A percentile compares a stretch with the other conserved stretches of the same genome.
These are phyloP conservation scores for Epirrita christyi DNA, from an alignment of 2,888 invertebrate species.

Conservation along the genomic window DNA sequence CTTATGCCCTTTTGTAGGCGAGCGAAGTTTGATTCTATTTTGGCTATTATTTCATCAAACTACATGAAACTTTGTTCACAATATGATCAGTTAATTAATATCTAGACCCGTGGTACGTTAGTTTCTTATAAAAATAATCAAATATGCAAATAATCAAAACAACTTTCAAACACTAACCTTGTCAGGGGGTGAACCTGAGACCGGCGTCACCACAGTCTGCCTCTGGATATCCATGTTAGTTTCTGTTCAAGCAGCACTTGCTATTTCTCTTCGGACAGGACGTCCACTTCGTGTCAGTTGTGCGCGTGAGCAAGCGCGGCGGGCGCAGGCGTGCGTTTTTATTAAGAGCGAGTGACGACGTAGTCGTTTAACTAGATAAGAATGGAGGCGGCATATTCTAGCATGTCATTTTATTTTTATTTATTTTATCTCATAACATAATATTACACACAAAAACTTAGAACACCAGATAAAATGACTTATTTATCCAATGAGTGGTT, in stretches of 20 bases:
- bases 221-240: constrained; percentile 45
- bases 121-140: no score
- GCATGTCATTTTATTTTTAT: neutral
- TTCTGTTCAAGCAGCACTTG: constrained; percentile 14
- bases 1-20: no score
- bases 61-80: no score
- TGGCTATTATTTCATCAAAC: no score
- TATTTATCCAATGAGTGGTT: no score
- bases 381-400: constrained; percentile 39
- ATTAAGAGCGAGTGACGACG: constrained; percentile 43
- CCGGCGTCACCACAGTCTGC: constrained; percentile 22
- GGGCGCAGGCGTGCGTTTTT: constrained; percentile 53
- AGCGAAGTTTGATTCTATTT: no score
- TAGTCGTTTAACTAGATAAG: constrained; percentile 10
- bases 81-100: no score
- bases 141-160: no score
- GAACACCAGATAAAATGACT: no score
- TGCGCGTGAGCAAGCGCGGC: constrained; percentile 62
- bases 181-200: constrained; percentile 38
- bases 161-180: constrained; percentile 34
- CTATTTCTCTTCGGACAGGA: neutral
- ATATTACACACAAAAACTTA: no score
- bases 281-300: constrained; percentile 16
- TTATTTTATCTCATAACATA: no score
- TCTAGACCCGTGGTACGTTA: no score